Conservation (phyloP, 2,113 vertebrate genomes). For the Myotis brandtii region DNA sequence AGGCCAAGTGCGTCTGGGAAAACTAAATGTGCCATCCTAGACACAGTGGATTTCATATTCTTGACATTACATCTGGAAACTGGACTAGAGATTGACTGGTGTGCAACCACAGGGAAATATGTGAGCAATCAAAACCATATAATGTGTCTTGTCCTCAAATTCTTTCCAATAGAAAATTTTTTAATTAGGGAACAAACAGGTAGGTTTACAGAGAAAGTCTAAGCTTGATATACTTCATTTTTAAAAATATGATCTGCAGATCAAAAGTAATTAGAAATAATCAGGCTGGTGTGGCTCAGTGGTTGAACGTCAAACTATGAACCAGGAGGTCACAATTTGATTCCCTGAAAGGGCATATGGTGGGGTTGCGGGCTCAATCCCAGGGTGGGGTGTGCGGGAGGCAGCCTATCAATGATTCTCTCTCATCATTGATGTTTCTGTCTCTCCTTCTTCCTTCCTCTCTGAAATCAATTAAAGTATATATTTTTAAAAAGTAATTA, state of each 20-base stretch:
- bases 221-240: conserved; percentile 25
- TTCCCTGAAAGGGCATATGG: no score
- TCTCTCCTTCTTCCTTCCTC: no score
- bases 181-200: neutral
- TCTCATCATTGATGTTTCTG: no score
- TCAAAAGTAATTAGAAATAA: conserved; percentile 24
- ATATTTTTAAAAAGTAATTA: neutral
- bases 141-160: neutral
- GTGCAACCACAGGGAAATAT: neutral
- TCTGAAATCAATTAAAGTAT: no score
- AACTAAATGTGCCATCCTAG: neutral
- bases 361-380: no score
- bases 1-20: neutral
- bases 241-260: conserved; percentile 15
- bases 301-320: no score
- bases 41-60: neutral
- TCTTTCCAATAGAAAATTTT: neutral
- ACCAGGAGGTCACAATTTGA: no score
- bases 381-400: no score
- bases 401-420: no score
- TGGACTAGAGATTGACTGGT: neutral
- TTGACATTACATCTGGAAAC: neutral
- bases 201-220: neutral
- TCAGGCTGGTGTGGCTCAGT: no score
- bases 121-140: neutral